phyloP scores from a whole-genome alignment of 1,140 invertebrate species.

The Lutraria rhynchaena region DNA sequence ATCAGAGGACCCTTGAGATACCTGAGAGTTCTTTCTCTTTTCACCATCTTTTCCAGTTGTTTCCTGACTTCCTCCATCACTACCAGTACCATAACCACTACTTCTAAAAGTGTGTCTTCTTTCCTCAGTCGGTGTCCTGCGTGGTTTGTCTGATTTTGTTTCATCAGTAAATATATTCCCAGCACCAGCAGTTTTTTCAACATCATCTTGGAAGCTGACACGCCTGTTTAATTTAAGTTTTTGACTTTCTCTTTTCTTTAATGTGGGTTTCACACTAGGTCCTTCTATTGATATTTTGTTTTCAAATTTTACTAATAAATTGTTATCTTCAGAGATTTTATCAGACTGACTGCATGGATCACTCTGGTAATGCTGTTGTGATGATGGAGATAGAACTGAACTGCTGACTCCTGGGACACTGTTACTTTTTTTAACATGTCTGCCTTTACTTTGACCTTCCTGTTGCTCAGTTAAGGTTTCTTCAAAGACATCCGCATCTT shows the following conservation, averaged over 20 bases:
- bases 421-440: conserved; percentile 10
- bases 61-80: conserved; percentile 34
- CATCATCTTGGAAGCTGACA: conserved; percentile 55
- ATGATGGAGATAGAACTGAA: not conserved
- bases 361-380: not conserved
- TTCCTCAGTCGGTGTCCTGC: not conserved
- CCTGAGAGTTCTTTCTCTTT: conserved; percentile 6
- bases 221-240: conserved; percentile 32
- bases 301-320: conserved; percentile 11
- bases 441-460: not conserved
- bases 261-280: not conserved
- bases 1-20: not conserved
- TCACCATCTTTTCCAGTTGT: not conserved
- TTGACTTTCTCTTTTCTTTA: not conserved
- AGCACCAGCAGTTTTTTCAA: not conserved
- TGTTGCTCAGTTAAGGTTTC: not conserved
- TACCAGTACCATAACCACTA: conserved; percentile 59
- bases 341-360: not conserved
- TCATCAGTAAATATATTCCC: not conserved
- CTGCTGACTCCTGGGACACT: conserved; percentile 9
- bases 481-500: conserved; percentile 12
- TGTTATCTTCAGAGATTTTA: not conserved
- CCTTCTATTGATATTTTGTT: conserved; percentile 30
- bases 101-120: conserved; percentile 12
- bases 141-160: not conserved